Evolutionary conservation across 2,888 invertebrate genomes (phyloP).

Genomic region (Dasysyrphus albostriatus): DNA sequence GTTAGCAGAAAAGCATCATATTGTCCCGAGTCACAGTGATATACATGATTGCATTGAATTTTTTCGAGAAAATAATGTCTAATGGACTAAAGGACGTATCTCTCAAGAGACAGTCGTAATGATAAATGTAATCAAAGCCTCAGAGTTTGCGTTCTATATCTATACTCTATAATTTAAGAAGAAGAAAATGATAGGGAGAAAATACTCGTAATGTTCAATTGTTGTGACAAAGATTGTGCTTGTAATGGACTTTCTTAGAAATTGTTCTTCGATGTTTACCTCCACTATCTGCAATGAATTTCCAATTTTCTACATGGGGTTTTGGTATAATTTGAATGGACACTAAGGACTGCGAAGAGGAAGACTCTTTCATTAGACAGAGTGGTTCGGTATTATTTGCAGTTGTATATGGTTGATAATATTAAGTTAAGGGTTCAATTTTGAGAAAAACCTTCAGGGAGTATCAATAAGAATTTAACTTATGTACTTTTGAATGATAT

Average conservation of each 20-base stretch:
- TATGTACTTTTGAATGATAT: no score
- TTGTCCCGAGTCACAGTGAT: conserved; percentile 13
- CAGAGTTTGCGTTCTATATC: background rate
- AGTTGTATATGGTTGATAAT: background rate
- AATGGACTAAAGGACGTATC: conserved; percentile 22
- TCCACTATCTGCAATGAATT: conserved; percentile 13
- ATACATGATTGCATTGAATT: conserved; percentile 44
- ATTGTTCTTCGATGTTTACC: background rate
- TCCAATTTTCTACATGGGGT: conserved; percentile 9
- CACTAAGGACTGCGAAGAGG: background rate
- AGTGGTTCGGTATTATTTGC: background rate
- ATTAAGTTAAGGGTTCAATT: no score
- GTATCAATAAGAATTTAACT: no score
- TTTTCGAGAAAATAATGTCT: conserved; percentile 16
- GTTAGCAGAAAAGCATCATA: background rate
- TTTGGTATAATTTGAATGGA: background rate
- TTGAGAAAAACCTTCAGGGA: no score
- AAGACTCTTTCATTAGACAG: conserved; percentile 2
- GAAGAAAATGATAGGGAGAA: conserved; percentile 4
- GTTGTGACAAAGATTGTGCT: conserved; percentile 29
- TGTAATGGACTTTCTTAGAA: conserved; percentile 21
- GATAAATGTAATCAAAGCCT: conserved; percentile 30
- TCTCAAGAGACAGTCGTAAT: conserved; percentile 16
- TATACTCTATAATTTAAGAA: background rate
- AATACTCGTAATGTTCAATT: conserved; percentile 16